phyloP scores from a whole-genome alignment of 2,888 invertebrate species.

The Morpho deidamia region DNA sequence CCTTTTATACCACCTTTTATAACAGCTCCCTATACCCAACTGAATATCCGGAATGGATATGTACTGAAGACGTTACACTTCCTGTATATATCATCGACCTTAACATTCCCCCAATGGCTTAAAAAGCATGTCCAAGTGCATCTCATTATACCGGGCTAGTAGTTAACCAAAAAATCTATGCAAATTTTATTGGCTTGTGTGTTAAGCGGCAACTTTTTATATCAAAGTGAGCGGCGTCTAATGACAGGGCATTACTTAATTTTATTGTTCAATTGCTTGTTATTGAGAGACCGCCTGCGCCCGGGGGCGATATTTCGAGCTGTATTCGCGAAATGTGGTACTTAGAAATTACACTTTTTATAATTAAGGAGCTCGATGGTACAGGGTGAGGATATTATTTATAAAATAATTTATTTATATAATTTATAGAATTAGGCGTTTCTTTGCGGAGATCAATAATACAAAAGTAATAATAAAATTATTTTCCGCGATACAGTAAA shows the following conservation, averaged over 20 bases:
- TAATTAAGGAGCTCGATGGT: slow-evolving; percentile 6
- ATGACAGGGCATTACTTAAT: slow-evolving; percentile 39
- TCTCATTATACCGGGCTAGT: slow-evolving; percentile 5
- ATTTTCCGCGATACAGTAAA: too few relatives aligned
- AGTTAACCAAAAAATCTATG: slow-evolving; percentile 22
- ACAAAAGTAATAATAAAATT: too few relatives aligned
- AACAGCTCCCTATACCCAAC: too few relatives aligned
- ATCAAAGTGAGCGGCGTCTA: slow-evolving; percentile 29
- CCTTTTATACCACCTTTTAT: too few relatives aligned
- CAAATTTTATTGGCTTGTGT: slow-evolving; percentile 21
- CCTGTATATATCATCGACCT: not conserved
- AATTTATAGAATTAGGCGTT: too few relatives aligned
- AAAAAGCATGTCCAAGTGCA: slow-evolving; percentile 10
- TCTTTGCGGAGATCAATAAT: too few relatives aligned
- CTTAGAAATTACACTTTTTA: slow-evolving; percentile 21
- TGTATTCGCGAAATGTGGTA: slow-evolving; percentile 17
- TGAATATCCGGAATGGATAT: not conserved
- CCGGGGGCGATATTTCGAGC: slow-evolving; percentile 16
- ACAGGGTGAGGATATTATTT: slow-evolving; percentile 4
- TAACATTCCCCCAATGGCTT: not conserved
- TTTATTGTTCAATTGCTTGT: slow-evolving; percentile 35
- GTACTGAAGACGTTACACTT: too few relatives aligned
- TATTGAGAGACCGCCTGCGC: slow-evolving; percentile 29
- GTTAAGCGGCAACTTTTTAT: slow-evolving; percentile 24
- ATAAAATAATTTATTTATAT: not conserved